These are phyloP conservation scores for Empis livida DNA, from an alignment of 2,888 invertebrate genomes.

Conservation along the genomic window DNA sequence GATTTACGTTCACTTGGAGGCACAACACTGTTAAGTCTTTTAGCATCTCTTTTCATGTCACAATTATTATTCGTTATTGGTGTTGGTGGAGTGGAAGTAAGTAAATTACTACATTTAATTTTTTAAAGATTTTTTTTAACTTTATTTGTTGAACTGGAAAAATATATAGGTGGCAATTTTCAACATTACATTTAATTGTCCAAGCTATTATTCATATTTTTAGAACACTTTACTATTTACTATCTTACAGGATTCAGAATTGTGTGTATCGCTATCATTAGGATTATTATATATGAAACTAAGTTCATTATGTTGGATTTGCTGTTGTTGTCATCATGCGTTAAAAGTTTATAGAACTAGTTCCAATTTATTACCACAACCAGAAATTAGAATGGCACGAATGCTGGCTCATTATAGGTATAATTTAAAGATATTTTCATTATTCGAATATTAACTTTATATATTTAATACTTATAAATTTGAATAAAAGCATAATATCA, in stretches of 20 bases:
- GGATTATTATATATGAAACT: conserved; percentile 51
- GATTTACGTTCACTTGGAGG: conserved; percentile 52
- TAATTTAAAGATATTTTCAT: too few relatives aligned
- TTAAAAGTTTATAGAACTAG: conserved; percentile 39
- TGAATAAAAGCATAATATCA: conserved; percentile 1
- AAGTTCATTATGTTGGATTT: conserved; percentile 53
- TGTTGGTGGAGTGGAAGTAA: conserved; percentile 51
- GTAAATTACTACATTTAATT: too few relatives aligned
- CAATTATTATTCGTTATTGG: conserved; percentile 54
- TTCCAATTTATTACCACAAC: conserved; percentile 36
- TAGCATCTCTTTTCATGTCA: conserved; percentile 53
- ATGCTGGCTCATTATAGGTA: conserved; percentile 31
- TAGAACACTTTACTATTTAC: too few relatives aligned
- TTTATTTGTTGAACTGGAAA: too few relatives aligned
- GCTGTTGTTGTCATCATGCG: conserved; percentile 52
- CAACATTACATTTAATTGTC: too few relatives aligned
- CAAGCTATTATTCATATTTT: too few relatives aligned
- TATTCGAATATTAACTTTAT: too few relatives aligned
- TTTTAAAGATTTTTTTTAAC: too few relatives aligned
- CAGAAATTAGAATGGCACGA: conserved; percentile 35
- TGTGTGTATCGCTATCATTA: conserved; percentile 47
- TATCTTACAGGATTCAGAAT: conserved; percentile 44
- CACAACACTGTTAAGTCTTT: conserved; percentile 51
- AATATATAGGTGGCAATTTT: too few relatives aligned
- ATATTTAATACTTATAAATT: too few relatives aligned